These are phyloP conservation scores for Macrotus californicus DNA, from an alignment of 2,113 vertebrate genomes.

Conservation along the genomic window DNA sequence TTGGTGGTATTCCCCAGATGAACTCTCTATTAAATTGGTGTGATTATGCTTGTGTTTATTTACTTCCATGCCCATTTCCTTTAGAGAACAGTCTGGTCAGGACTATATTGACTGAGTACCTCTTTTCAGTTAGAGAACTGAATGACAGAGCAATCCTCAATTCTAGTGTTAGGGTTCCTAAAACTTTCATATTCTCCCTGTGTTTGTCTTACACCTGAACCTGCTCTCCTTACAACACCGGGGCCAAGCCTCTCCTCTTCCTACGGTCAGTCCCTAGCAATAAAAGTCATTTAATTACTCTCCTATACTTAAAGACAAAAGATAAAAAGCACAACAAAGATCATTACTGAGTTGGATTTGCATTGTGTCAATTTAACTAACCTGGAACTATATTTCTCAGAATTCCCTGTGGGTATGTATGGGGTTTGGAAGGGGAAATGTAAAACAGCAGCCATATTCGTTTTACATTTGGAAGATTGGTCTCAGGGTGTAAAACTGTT, in stretches of 20 bases:
- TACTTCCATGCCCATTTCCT: neutral
- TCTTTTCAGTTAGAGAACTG: neutral
- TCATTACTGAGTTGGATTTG: neutral
- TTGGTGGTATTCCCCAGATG: constrained; percentile 16
- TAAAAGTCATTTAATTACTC: neutral
- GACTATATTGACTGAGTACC: neutral
- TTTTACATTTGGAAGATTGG: neutral
- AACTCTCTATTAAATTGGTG: neutral
- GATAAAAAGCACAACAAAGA: neutral
- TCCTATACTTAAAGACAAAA: neutral
- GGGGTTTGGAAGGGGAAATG: neutral
- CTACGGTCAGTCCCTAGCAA: neutral
- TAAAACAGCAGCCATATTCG: neutral
- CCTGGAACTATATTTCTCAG: neutral
- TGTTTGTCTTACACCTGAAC: neutral
- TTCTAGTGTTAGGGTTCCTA: neutral
- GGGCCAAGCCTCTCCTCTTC: neutral
- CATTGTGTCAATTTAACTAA: neutral
- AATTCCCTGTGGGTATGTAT: neutral
- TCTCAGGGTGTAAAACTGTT: neutral
- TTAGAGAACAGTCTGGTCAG: neutral
- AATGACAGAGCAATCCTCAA: neutral
- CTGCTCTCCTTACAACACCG: neutral
- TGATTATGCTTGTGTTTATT: neutral
- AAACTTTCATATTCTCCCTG: neutral